phyloP scores from a whole-genome alignment of 2,888 invertebrate genomes.

The Idaea straminata region DNA sequence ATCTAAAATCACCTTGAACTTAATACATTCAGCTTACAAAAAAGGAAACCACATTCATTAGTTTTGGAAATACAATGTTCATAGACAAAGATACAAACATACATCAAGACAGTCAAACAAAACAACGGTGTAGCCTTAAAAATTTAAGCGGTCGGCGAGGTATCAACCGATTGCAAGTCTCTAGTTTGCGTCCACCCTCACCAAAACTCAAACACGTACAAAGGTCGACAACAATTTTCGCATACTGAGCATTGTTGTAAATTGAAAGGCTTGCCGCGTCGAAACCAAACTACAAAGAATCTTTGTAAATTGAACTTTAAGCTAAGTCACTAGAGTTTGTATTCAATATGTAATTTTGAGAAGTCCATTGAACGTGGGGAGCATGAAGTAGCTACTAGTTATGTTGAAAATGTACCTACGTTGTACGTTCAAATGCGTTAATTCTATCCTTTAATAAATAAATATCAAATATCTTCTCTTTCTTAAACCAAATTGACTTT shows the following conservation, averaged over 20 bases:
- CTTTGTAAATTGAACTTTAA: constrained; percentile 1
- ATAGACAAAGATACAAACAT: too few relatives aligned
- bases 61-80: too few relatives aligned
- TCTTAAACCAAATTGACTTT: neutral
- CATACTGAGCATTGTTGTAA: constrained; percentile 64
- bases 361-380: neutral
- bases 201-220: constrained; percentile 54
- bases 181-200: constrained; percentile 13
- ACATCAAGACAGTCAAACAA: too few relatives aligned
- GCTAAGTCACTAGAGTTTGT: neutral
- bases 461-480: neutral
- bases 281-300: constrained; percentile 32
- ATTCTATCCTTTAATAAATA: constrained; percentile 1
- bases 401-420: constrained; percentile 5
- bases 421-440: constrained; percentile 10
- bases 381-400: constrained; percentile 6
- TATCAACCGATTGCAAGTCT: neutral
- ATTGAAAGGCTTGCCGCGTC: constrained; percentile 59
- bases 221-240: constrained; percentile 66
- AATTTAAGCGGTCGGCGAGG: neutral
- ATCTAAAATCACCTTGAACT: too few relatives aligned
- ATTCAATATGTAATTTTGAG: neutral
- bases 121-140: neutral
- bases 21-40: too few relatives aligned
- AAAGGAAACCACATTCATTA: too few relatives aligned